phyloP scores from a whole-genome alignment of 2,888 invertebrate genomes.

The Ischnura elegans region DNA sequence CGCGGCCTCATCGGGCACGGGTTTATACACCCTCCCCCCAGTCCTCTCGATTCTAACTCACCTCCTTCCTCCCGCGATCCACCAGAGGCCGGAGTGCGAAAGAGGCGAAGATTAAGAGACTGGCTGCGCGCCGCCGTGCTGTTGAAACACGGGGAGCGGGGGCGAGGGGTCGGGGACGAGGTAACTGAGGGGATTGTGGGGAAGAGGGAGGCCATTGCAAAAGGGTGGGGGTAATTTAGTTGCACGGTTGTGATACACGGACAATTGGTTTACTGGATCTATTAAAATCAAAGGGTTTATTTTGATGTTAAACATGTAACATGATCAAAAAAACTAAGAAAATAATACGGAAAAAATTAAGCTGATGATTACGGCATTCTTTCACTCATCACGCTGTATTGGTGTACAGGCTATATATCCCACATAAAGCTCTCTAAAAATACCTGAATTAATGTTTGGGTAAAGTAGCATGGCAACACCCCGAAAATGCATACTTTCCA shows the following conservation, averaged over 20 bases:
- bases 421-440: too few relatives aligned
- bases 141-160: background rate
- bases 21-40: background rate
- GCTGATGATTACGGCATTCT: too few relatives aligned
- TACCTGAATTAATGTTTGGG: too few relatives aligned
- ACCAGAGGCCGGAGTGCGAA: constrained; percentile 16
- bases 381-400: too few relatives aligned
- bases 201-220: background rate
- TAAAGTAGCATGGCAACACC: too few relatives aligned
- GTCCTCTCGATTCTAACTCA: background rate
- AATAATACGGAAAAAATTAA: too few relatives aligned
- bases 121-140: background rate
- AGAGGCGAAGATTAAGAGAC: constrained; percentile 54
- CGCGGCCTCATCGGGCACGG: background rate
- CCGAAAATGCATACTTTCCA: too few relatives aligned
- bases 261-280: background rate
- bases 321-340: too few relatives aligned
- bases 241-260: background rate
- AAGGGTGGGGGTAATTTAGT: background rate
- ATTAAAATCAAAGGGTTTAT: background rate
- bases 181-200: background rate
- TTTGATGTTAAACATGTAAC: too few relatives aligned
- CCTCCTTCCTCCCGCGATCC: background rate
- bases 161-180: background rate
- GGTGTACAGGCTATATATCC: too few relatives aligned